Conservation (phyloP, 2,888 invertebrate genomes). For the Caenorhabditis sp. region DNA sequence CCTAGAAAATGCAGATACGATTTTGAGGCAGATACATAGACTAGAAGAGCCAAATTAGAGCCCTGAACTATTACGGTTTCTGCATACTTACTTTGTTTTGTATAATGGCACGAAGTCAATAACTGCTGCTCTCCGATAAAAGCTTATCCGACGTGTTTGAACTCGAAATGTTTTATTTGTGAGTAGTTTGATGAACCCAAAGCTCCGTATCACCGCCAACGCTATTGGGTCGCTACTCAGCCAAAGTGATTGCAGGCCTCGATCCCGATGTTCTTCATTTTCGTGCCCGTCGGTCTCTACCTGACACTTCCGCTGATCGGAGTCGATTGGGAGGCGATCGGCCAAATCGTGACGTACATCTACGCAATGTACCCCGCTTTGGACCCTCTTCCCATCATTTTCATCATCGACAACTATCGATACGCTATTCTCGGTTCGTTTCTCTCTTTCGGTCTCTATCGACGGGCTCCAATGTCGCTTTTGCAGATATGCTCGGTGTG, state of each 20-base stretch:
- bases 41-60: too few species aligned
- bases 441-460: neutral
- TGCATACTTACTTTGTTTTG: too few species aligned
- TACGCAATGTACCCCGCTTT: slow-evolving; percentile 45
- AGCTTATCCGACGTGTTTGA: too few species aligned
- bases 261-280: slow-evolving; percentile 39
- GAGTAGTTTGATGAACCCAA: too few species aligned
- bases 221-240: too few species aligned
- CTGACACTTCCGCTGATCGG: slow-evolving; percentile 28
- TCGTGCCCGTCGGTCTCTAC: slow-evolving; percentile 27
- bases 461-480: neutral
- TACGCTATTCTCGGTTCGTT: slow-evolving; percentile 28
- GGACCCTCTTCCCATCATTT: slow-evolving; percentile 46
- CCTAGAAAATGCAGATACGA: too few species aligned
- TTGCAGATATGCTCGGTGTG: slow-evolving; percentile 27
- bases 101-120: too few species aligned
- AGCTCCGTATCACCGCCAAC: too few species aligned
- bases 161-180: too few species aligned
- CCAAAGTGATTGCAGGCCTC: slow-evolving; percentile 3
- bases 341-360: slow-evolving; percentile 20
- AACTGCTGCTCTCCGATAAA: too few species aligned
- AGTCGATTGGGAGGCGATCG: slow-evolving; percentile 12
- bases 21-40: too few species aligned
- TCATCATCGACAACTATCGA: slow-evolving; percentile 49
- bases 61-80: too few species aligned